Conservation (phyloP, 2,888 invertebrate species). For the Cenopis cana region DNA sequence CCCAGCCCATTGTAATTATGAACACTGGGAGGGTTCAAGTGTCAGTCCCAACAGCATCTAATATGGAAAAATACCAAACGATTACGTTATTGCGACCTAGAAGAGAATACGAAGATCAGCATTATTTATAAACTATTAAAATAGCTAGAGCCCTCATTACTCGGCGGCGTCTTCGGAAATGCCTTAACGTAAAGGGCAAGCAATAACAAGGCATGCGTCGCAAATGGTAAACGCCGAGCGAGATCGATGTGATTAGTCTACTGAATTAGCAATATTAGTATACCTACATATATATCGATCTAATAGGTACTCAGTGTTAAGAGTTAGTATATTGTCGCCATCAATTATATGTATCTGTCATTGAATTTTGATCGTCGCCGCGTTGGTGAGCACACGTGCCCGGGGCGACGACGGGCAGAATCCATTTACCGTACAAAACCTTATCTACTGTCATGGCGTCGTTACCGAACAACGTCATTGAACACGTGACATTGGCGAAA, state of each 20-base stretch:
- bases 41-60: constrained; percentile 6
- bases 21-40: constrained; percentile 4
- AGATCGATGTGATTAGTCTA: constrained; percentile 40
- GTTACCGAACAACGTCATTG: too few species aligned
- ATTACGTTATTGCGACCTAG: constrained; percentile 27
- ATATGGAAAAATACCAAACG: constrained; percentile 34
- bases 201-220: constrained; percentile 47
- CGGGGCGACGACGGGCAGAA: too few species aligned
- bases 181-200: constrained; percentile 71
- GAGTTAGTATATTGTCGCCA: too few species aligned
- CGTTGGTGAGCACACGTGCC: too few species aligned
- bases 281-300: too few species aligned
- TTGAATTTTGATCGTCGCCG: too few species aligned
- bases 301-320: background rate
- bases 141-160: constrained; percentile 34
- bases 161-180: constrained; percentile 65
- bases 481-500: too few species aligned
- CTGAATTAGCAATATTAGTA: constrained; percentile 30
- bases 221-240: constrained; percentile 39
- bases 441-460: too few species aligned
- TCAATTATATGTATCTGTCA: too few species aligned
- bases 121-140: constrained; percentile 43
- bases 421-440: too few species aligned
- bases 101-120: constrained; percentile 36
- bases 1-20: constrained; percentile 2